Percentiles rank a stretch among this genome's conserved stretches.
These are phyloP conservation scores for Nomada ferruginata DNA, from an alignment of 2,888 invertebrate species.

Conservation along the genomic window DNA sequence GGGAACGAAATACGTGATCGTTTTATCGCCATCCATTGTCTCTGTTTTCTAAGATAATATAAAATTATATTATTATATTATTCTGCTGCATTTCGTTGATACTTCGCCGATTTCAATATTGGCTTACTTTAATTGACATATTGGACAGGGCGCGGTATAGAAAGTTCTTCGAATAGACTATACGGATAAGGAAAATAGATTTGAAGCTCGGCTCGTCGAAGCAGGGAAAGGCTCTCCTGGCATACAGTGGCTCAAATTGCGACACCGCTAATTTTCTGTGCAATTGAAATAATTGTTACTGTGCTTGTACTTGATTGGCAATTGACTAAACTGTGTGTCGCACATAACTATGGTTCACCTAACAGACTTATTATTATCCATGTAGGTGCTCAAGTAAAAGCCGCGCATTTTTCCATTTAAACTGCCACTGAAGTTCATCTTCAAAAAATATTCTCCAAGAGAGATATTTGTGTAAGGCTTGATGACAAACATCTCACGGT, in stretches of 20 bases:
- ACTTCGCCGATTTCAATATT: no score
- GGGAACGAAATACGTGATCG: constrained; percentile 49
- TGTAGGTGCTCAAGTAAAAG: constrained; percentile 86
- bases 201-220: constrained; percentile 59
- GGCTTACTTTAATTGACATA: constrained; percentile 50
- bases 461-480: constrained; percentile 1
- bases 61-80: background rate
- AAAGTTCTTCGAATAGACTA: constrained; percentile 28
- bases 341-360: constrained; percentile 16
- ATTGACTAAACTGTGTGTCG: background rate
- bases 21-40: constrained; percentile 1
- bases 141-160: constrained; percentile 54
- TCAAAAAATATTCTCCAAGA: constrained; percentile 39
- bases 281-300: background rate
- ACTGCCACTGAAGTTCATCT: constrained; percentile 84
- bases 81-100: background rate
- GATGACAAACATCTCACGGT: constrained; percentile 49
- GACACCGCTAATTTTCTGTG: constrained; percentile 49
- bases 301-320: background rate
- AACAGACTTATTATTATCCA: constrained; percentile 16
- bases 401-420: constrained; percentile 85
- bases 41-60: constrained; percentile 15
- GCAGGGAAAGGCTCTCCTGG: constrained; percentile 54
- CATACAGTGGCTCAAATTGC: constrained; percentile 54
- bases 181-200: constrained; percentile 38